These are phyloP conservation scores for Linnaemya tessellans DNA, from an alignment of 2,888 invertebrate genomes.

Conservation along the genomic window DNA sequence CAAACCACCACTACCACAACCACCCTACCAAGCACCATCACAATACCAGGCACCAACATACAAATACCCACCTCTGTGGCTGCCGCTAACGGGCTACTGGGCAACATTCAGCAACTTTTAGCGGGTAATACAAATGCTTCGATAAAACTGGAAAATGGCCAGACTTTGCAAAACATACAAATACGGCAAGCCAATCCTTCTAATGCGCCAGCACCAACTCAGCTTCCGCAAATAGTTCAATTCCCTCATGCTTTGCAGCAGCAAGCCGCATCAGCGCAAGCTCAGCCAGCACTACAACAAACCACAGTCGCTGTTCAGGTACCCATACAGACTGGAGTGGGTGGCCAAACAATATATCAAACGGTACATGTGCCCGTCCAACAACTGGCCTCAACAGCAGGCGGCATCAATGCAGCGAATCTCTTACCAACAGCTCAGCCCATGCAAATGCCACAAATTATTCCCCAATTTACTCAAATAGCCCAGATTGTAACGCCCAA, in stretches of 20 bases:
- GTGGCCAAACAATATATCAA: constrained; percentile 97
- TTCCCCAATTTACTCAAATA: constrained; percentile 92
- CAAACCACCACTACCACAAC: constrained; percentile 73
- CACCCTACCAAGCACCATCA: constrained; percentile 79
- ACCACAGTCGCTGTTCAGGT: constrained; percentile 94
- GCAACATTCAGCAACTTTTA: constrained; percentile 78
- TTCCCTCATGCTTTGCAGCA: constrained; percentile 79
- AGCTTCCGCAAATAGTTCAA: constrained; percentile 81
- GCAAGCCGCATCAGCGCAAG: constrained; percentile 69
- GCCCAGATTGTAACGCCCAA: constrained; percentile 94
- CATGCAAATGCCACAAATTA: constrained; percentile 86
- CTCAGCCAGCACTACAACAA: constrained; percentile 73
- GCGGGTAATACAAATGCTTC: constrained; percentile 75
- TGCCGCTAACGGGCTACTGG: constrained; percentile 82
- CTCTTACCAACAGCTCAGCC: constrained; percentile 82
- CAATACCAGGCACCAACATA: constrained; percentile 83
- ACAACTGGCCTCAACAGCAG: constrained; percentile 85
- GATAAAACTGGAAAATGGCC: constrained; percentile 80
- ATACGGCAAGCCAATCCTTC: constrained; percentile 85
- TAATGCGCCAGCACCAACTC: constrained; percentile 73
- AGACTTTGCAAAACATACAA: constrained; percentile 88
- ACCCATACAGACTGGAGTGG: constrained; percentile 83
- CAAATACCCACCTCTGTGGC: constrained; percentile 83
- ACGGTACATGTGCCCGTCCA: constrained; percentile 97
- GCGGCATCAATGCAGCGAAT: constrained; percentile 84